phyloP scores from a whole-genome alignment of 2,113 vertebrate species.

The Aramus guarauna region DNA sequence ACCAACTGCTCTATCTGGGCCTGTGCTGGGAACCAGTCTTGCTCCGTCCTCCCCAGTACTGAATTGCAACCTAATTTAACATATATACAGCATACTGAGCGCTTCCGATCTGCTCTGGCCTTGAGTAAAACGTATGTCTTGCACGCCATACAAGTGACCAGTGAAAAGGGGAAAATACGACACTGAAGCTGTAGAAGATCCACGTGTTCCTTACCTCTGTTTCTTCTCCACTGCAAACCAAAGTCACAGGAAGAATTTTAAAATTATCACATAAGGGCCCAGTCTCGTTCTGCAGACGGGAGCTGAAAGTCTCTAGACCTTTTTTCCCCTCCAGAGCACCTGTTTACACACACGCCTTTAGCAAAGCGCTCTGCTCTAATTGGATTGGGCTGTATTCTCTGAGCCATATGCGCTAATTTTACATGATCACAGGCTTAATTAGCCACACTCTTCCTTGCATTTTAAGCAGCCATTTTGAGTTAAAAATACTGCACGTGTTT shows the following conservation, averaged over 20 bases:
- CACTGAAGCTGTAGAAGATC: background rate
- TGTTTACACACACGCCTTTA: background rate
- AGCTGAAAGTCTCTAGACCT: background rate
- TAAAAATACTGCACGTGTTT: background rate
- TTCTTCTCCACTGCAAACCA: background rate
- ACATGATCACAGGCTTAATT: background rate
- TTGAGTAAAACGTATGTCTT: background rate
- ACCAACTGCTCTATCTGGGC: background rate
- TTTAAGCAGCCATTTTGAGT: conserved; percentile 1
- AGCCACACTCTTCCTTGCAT: background rate
- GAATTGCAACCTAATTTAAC: background rate
- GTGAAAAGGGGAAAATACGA: background rate
- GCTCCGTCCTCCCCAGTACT: background rate
- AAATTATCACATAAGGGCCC: background rate
- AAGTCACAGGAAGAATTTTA: background rate
- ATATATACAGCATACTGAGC: background rate
- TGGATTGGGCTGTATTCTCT: background rate
- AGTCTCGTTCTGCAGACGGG: background rate
- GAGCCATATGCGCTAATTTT: background rate
- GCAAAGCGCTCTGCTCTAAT: background rate
- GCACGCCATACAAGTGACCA: background rate
- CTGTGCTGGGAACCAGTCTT: background rate
- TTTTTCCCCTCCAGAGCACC: background rate
- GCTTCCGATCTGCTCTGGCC: background rate
- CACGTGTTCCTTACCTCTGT: background rate